Evolutionary conservation across 2,797 vertebrate species (phyloP).

Genomic region (Aphelocoma californica): DNA sequence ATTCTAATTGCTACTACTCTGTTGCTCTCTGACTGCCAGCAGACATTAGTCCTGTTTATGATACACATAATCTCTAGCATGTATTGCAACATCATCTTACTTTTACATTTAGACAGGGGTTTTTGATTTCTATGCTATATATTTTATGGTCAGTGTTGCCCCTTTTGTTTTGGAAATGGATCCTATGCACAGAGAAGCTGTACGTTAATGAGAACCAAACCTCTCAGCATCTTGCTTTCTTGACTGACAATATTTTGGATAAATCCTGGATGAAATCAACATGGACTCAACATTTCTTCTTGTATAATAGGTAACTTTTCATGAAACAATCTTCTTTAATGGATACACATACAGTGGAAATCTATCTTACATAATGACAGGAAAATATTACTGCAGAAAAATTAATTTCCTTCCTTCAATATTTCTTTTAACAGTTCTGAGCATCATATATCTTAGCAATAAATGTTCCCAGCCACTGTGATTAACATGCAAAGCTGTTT

Average conservation of each 20-base stretch:
- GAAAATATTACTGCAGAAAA: constrained; percentile 65
- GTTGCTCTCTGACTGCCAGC: not conserved
- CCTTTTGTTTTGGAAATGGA: not conserved
- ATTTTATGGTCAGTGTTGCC: not conserved
- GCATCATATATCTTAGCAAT: constrained; percentile 58
- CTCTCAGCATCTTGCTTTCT: not conserved
- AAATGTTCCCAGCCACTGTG: constrained; percentile 31
- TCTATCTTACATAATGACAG: constrained; percentile 58
- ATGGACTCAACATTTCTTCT: constrained; percentile 1
- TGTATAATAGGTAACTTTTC: constrained; percentile 15
- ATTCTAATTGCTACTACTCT: not conserved
- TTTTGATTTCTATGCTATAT: not conserved
- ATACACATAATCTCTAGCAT: not conserved
- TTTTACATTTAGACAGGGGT: not conserved
- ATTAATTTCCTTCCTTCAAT: constrained; percentile 59
- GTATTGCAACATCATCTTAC: not conserved
- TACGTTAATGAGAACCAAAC: not conserved
- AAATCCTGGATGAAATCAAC: constrained; percentile 49
- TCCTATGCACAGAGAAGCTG: not conserved
- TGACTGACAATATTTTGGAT: constrained; percentile 1
- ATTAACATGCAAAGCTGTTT: constrained; percentile 73
- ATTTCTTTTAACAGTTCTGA: constrained; percentile 67
- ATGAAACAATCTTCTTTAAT: constrained; percentile 56
- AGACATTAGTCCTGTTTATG: not conserved
- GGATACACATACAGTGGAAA: constrained; percentile 24